Conservation (phyloP, 2,797 vertebrate species). For the Cirrhinus molitorella region DNA sequence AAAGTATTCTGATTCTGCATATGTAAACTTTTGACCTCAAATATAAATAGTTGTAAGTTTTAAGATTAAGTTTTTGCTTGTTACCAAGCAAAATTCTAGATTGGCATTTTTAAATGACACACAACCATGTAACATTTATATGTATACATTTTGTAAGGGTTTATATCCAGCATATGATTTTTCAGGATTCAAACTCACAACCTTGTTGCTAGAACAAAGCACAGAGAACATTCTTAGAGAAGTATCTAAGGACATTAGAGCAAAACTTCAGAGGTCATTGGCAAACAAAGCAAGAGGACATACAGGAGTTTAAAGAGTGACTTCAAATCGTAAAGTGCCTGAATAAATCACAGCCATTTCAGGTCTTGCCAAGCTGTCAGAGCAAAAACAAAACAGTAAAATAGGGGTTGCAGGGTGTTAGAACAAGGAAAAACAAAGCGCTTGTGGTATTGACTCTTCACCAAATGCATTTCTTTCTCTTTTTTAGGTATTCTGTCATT, state of each 20-base stretch:
- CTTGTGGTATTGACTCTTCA: neutral
- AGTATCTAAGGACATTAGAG: neutral
- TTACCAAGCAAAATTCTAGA: too few species aligned
- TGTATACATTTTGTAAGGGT: neutral
- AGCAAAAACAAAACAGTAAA: neutral
- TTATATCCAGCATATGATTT: neutral
- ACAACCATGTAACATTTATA: neutral
- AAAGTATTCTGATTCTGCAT: too few species aligned
- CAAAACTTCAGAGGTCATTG: slow-evolving; percentile 12
- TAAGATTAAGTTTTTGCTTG: too few species aligned
- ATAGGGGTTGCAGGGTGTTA: neutral
- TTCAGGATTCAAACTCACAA: neutral
- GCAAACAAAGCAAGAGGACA: neutral
- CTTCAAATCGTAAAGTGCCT: neutral
- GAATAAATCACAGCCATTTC: neutral
- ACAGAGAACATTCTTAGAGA: neutral
- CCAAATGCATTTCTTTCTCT: neutral
- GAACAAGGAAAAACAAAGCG: neutral
- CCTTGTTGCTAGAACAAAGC: neutral
- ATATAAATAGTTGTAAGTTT: too few species aligned
- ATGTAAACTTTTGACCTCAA: too few species aligned
- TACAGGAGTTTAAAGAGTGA: neutral
- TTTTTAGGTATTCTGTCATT: slow-evolving; percentile 79
- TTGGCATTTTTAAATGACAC: too few species aligned
- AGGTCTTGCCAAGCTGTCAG: neutral